Evolutionary conservation across 2,113 vertebrate species (phyloP), one percentile per base, ranked within the genome.

Genomic region (Anoura caudifer): DNA sequence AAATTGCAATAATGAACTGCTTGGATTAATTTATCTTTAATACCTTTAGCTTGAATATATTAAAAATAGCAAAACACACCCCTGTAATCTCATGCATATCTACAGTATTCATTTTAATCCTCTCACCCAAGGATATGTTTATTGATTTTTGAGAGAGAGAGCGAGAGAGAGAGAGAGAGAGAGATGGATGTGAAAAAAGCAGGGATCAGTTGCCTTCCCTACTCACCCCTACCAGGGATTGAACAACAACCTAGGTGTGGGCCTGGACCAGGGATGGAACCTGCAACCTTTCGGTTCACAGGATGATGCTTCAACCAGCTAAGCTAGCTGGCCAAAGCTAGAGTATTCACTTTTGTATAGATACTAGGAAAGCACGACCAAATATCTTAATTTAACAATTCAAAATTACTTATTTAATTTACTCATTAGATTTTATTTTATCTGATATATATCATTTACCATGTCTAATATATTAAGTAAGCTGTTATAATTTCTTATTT

Each of bases 21-120:
- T 87, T 91, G 4, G 77, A 9, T 91, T 7, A 88, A 65, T 67
- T 73, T 90, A 33, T 93, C 54, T 38, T 91, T 93, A 97, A 69
- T 67, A 43, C 3, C 67, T 31, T 56, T 47, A 82, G 0, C 2
- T 76, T 89, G 0, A 0, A 22, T 94, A 95, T 26, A 3, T 31
- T 89, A 93, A 87, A 89, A 96, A 85, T 36, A 93, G 19, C 26
- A 84, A 94, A 83, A 36, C 24, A 33, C 28, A 81, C 6, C 38
- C 47, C 28, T 52, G 16, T 56, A 36, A 14, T 15, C 4, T 76
- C 56, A 59, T 50, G 11, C 4, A 91, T 5, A 82, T 14, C 38
- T 50, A 63, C 0, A 87, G 4, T 50, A 72, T 94, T 83, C 14
- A 83, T 86, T 84, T 63, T 61, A 63, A 63, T 14, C 61, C 13